These are phyloP conservation scores for Microtus richardsoni DNA, from an alignment of 2,113 vertebrate genomes.

Conservation along the genomic window DNA sequence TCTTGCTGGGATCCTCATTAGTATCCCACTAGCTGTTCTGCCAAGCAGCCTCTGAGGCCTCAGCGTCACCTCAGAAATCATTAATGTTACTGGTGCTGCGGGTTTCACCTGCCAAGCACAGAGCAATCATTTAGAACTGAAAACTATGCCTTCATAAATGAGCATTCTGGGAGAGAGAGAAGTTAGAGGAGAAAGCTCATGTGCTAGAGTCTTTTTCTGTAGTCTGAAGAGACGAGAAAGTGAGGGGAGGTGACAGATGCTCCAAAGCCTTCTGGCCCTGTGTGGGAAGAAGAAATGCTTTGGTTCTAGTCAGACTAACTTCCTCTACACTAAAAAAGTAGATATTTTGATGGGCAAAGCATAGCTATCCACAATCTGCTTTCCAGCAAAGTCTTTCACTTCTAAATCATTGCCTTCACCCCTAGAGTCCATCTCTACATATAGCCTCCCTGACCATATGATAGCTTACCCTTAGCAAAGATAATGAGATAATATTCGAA, in stretches of 20 bases:
- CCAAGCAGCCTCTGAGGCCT: slow-evolving; percentile 82
- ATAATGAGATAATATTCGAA: not conserved
- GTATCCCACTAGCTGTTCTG: slow-evolving; percentile 83
- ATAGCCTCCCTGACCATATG: not conserved
- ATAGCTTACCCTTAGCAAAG: not conserved
- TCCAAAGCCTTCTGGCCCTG: not conserved
- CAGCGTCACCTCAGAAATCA: slow-evolving; percentile 87
- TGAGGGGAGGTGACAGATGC: slow-evolving; percentile 69
- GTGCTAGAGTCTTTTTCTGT: slow-evolving; percentile 67
- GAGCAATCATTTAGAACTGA: slow-evolving; percentile 83
- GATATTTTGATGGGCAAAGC: not conserved
- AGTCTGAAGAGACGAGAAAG: slow-evolving; percentile 72
- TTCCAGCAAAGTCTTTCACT: not conserved
- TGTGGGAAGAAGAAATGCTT: slow-evolving; percentile 43
- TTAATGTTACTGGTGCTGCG: slow-evolving; percentile 79
- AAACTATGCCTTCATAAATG: slow-evolving; percentile 83
- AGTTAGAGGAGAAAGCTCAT: slow-evolving; percentile 11
- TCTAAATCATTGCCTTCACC: not conserved
- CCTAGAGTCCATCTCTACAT: not conserved
- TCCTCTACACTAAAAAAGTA: slow-evolving; percentile 50
- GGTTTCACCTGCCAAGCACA: slow-evolving; percentile 84
- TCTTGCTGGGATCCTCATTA: slow-evolving; percentile 86
- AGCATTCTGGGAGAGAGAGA: slow-evolving; percentile 69
- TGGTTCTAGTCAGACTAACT: not conserved
- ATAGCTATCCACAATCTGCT: not conserved